Evolutionary conservation across 2,797 vertebrate species (phyloP).

Genomic region (Anguilla megastoma): DNA sequence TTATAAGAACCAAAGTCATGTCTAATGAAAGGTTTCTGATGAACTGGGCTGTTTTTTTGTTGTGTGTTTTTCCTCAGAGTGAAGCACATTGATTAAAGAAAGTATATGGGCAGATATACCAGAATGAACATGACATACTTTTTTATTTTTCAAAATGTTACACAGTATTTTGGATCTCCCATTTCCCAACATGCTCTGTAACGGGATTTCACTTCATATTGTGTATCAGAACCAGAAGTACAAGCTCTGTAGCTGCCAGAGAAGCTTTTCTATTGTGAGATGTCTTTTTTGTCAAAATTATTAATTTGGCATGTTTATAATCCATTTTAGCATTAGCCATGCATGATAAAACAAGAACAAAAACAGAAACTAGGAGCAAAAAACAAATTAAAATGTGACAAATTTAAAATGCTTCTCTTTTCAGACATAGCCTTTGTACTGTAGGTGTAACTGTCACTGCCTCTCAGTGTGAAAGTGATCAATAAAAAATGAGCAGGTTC

Average conservation of each 20-base stretch:
- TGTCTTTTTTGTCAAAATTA: neutral
- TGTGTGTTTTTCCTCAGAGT: conserved; percentile 7
- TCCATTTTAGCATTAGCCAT: neutral
- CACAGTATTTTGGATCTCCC: neutral
- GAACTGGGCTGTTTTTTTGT: neutral
- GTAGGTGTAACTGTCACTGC: neutral
- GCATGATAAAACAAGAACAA: neutral
- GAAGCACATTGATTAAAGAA: neutral
- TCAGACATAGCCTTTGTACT: neutral
- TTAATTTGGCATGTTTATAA: neutral
- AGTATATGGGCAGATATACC: no score
- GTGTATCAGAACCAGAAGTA: conserved; percentile 1
- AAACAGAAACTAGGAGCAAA: neutral
- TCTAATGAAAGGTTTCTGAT: conserved; percentile 7
- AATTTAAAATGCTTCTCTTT: neutral
- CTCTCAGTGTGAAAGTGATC: neutral
- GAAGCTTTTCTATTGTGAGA: neutral
- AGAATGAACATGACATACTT: no score
- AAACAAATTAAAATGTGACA: neutral
- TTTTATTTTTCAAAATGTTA: neutral
- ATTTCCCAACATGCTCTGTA: neutral
- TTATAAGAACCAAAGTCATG: neutral
- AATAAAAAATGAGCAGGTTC: neutral
- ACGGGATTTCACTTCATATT: neutral
- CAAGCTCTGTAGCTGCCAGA: neutral